Percentiles rank a stretch among this genome's conserved stretches.
Conservation (phyloP, 53 echinoderm and acorn worm genomes). For the Henricia sp. region DNA sequence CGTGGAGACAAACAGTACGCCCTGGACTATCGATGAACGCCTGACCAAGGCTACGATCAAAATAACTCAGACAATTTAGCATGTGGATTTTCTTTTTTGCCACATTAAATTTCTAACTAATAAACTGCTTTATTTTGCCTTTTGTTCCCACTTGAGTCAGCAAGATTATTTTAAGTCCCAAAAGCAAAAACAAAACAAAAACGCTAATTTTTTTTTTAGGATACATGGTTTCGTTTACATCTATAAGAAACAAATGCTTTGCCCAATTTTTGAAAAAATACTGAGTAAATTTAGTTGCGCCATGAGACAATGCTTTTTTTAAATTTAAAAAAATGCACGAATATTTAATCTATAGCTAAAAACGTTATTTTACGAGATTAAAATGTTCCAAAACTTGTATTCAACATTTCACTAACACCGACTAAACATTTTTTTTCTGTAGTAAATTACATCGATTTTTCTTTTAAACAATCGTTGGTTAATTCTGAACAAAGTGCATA, state of each 20-base stretch:
- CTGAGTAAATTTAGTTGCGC: slow-evolving; percentile 46
- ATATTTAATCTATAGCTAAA: slow-evolving; percentile 51
- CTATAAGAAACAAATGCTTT: slow-evolving; percentile 30
- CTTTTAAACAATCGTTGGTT: not conserved
- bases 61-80: slow-evolving; percentile 43
- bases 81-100: slow-evolving; percentile 9
- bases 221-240: slow-evolving; percentile 40
- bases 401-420: too few relatives aligned
- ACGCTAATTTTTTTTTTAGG: too few relatives aligned
- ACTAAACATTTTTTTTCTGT: too few relatives aligned
- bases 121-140: slow-evolving; percentile 31
- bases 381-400: slow-evolving; percentile 37
- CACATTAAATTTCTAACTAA: slow-evolving; percentile 26
- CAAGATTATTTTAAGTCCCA: too few relatives aligned
- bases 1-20: slow-evolving; percentile 4
- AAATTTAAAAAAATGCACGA: slow-evolving; percentile 59
- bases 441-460: too few relatives aligned
- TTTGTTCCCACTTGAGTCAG: slow-evolving; percentile 42
- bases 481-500: not conserved
- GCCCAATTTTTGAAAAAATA: slow-evolving; percentile 1
- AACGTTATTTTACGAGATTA: slow-evolving; percentile 28
- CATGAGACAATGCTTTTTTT: slow-evolving; percentile 24
- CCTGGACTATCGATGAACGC: too few relatives aligned
- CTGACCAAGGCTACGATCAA: too few relatives aligned
- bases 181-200: slow-evolving; percentile 26